Percentiles rank a stretch among this genome's conserved stretches.
These are phyloP conservation scores for Alces alces DNA, from an alignment of 2,113 vertebrate species.

Conservation along the genomic window DNA sequence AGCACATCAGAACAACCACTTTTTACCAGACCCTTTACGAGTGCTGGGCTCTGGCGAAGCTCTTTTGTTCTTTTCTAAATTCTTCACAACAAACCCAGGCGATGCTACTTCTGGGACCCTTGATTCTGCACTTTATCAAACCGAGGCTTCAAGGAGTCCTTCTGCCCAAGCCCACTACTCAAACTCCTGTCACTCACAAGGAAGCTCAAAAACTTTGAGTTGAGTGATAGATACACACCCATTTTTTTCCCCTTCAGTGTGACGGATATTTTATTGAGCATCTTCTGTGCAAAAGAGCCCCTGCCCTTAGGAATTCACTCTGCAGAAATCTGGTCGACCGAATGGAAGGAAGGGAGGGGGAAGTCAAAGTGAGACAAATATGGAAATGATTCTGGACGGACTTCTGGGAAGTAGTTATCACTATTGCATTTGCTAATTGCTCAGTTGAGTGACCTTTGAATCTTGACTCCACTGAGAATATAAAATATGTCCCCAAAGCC, in stretches of 20 bases:
- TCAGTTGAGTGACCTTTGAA: not conserved
- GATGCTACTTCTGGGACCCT: not conserved
- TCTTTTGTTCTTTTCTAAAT: not conserved
- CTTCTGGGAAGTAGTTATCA: not conserved
- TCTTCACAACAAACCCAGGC: not conserved
- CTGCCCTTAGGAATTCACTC: not conserved
- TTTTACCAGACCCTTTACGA: not conserved
- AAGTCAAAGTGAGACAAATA: not conserved
- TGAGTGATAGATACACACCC: not conserved
- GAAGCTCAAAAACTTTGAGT: not conserved
- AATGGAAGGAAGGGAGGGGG: not conserved
- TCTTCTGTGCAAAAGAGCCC: not conserved
- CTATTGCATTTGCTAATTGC: not conserved
- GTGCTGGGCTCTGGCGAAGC: not conserved
- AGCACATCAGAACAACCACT: accelerated
- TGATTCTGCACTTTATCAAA: not conserved
- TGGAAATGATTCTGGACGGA: not conserved
- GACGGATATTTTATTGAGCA: not conserved
- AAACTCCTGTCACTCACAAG: not conserved
- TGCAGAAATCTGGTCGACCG: not conserved
- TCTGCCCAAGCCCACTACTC: not conserved
- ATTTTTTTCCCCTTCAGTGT: accelerated
- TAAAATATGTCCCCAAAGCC: not conserved
- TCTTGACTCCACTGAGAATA: not conserved
- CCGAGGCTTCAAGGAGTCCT: too few relatives aligned